Conservation (phyloP, 2,113 vertebrate species). For the Antennarius striatus region DNA sequence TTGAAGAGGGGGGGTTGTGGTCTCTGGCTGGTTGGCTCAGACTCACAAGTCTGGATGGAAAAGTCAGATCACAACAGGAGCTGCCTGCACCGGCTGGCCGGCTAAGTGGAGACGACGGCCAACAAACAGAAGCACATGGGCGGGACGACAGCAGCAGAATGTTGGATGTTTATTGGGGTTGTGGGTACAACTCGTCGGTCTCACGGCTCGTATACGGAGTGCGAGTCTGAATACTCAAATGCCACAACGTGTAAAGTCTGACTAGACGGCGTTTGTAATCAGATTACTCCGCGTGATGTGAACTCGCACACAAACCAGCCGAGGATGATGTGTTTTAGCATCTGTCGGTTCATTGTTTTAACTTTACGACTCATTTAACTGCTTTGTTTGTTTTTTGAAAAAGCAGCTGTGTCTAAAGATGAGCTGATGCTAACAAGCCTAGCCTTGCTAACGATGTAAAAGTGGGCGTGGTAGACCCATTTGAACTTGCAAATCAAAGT, state of each 20-base stretch:
- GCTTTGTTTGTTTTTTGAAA: too few relatives aligned
- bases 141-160: constrained; percentile 6
- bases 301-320: too few relatives aligned
- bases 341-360: too few relatives aligned
- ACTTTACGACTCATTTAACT: too few relatives aligned
- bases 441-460: too few relatives aligned
- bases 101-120: constrained; percentile 13
- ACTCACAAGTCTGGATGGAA: constrained; percentile 52
- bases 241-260: neutral
- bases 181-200: neutral
- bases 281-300: too few relatives aligned
- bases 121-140: constrained; percentile 34
- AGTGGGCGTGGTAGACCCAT: too few relatives aligned
- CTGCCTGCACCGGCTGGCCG: constrained; percentile 23
- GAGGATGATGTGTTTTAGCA: too few relatives aligned
- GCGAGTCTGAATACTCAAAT: neutral
- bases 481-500: too few relatives aligned
- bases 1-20: constrained; percentile 30
- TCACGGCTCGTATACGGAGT: neutral
- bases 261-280: too few relatives aligned
- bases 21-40: constrained; percentile 38
- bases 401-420: too few relatives aligned
- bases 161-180: constrained; percentile 10
- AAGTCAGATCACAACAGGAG: constrained; percentile 59
- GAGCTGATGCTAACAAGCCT: too few relatives aligned